Evolutionary conservation across 2,888 invertebrate species (phyloP).

Genomic region (Cosmia pyralina): DNA sequence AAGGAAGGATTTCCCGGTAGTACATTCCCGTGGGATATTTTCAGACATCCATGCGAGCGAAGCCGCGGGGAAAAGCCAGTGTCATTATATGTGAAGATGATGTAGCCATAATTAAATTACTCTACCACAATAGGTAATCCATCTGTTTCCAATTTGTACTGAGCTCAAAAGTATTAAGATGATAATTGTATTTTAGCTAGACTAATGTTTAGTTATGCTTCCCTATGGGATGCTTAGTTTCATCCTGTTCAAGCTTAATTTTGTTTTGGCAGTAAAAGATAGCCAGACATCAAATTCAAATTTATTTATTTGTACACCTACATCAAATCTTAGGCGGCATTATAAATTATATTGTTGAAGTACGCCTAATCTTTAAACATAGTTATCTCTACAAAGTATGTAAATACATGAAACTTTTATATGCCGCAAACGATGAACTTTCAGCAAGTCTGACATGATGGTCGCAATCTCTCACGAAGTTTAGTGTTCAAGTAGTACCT

Average conservation of each 20-base stretch:
- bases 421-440: constrained; percentile 31
- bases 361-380: constrained; percentile 16
- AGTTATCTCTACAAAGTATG: constrained; percentile 26
- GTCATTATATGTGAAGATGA: no score
- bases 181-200: background rate
- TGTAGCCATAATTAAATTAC: no score
- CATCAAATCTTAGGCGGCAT: background rate
- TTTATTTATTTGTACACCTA: no score
- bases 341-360: constrained; percentile 19
- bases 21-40: no score
- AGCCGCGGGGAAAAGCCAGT: no score
- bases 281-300: background rate
- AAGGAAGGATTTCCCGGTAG: no score
- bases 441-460: constrained; percentile 25
- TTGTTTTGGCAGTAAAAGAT: no score
- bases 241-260: background rate
- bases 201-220: background rate
- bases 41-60: no score
- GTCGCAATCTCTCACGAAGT: constrained; percentile 55
- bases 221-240: background rate
- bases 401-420: constrained; percentile 13
- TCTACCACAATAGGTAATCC: no score
- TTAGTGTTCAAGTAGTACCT: constrained; percentile 35
- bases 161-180: no score
- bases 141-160: background rate